phyloP scores from a whole-genome alignment of 2,888 invertebrate species.

The Meandrusa payeni region DNA sequence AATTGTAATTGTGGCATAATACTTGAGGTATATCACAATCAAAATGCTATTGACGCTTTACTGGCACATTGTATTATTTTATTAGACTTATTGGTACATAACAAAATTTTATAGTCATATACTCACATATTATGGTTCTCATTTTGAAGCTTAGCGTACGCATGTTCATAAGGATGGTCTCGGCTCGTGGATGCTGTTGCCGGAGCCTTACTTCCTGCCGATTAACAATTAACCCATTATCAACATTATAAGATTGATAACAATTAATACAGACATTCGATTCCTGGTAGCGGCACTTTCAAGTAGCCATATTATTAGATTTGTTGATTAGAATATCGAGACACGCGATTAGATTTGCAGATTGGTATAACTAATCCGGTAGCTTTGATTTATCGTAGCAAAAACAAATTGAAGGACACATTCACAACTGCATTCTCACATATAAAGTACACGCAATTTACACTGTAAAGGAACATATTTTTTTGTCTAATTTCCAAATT shows the following conservation, averaged over 20 bases:
- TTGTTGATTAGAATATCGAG: slow-evolving; percentile 30
- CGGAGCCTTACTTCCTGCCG: slow-evolving; percentile 55
- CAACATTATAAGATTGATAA: slow-evolving; percentile 12
- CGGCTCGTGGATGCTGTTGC: slow-evolving; percentile 59
- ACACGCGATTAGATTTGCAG: slow-evolving; percentile 34
- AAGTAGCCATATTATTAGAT: slow-evolving; percentile 24
- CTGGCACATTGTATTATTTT: too few species aligned
- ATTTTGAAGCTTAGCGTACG: slow-evolving; percentile 87
- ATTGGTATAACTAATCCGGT: slow-evolving; percentile 31
- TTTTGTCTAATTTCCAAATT: too few species aligned
- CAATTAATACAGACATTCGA: slow-evolving; percentile 27
- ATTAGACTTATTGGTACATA: too few species aligned
- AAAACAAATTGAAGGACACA: slow-evolving; percentile 18
- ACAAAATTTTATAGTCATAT: slow-evolving; percentile 3
- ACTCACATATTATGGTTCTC: slow-evolving; percentile 67
- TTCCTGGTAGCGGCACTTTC: slow-evolving; percentile 42
- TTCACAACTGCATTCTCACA: too few species aligned
- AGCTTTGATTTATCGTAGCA: slow-evolving; percentile 28
- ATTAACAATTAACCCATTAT: slow-evolving; percentile 25
- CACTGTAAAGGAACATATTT: too few species aligned
- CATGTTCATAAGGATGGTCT: slow-evolving; percentile 87
- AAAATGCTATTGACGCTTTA: too few species aligned
- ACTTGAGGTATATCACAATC: too few species aligned
- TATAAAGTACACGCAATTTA: too few species aligned
- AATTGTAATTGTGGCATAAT: too few species aligned